Conservation (phyloP, 2,888 invertebrate species). For the Aradus depressus region DNA sequence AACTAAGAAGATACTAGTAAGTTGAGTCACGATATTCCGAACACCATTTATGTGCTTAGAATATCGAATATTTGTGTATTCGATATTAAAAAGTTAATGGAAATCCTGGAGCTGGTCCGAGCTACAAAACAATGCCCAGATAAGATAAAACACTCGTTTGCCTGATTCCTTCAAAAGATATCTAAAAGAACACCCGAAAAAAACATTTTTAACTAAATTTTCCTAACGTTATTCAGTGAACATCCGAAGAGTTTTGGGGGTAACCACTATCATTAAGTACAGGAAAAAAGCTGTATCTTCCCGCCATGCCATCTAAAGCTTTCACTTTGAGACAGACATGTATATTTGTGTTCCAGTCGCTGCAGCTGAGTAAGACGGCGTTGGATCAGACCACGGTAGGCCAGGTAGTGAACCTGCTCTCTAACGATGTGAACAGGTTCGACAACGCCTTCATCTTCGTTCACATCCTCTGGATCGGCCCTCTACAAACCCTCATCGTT, state of each 20-base stretch:
- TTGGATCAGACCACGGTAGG: conserved; percentile 69
- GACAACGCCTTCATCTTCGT: conserved; percentile 80
- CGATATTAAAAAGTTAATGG: neutral
- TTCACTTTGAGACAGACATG: neutral
- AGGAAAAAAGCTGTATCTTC: neutral
- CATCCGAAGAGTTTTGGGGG: too few relatives aligned
- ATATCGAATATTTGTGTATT: too few relatives aligned
- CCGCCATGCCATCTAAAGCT: too few relatives aligned
- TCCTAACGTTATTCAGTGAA: too few relatives aligned
- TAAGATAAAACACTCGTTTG: too few relatives aligned
- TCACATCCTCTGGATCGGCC: conserved; percentile 87
- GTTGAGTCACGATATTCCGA: too few relatives aligned
- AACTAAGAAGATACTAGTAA: neutral
- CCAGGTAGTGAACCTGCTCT: conserved; percentile 58
- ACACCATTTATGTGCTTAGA: too few relatives aligned
- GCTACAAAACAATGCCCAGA: too few relatives aligned
- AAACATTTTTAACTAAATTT: too few relatives aligned
- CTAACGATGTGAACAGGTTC: conserved; percentile 88
- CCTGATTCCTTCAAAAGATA: too few relatives aligned
- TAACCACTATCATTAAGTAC: too few relatives aligned
- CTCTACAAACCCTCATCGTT: conserved; percentile 67
- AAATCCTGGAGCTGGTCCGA: neutral
- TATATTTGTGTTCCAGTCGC: conserved; percentile 39
- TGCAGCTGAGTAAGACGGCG: conserved; percentile 67
- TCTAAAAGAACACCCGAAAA: too few relatives aligned